Conservation (phyloP, 1,140 invertebrate species). For the Tetragonula clypearis region DNA sequence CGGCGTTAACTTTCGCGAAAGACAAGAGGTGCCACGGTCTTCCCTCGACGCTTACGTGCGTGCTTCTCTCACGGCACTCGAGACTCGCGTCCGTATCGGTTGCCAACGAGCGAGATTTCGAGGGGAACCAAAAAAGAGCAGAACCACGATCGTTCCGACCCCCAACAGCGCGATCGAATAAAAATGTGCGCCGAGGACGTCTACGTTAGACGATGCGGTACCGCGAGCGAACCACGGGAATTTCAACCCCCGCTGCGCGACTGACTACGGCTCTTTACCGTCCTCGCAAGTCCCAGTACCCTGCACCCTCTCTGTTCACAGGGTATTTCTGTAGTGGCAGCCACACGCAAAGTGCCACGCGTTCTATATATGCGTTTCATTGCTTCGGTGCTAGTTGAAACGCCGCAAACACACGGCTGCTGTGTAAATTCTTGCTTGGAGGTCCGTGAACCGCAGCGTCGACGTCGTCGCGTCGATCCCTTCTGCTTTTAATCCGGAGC, state of each 20-base stretch:
- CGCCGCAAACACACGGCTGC: not conserved
- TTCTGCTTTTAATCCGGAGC: not conserved
- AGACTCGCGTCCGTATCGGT: constrained; percentile 48
- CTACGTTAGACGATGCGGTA: constrained; percentile 28
- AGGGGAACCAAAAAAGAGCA: constrained; percentile 57
- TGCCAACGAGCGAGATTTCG: constrained; percentile 15
- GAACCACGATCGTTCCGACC: constrained; percentile 49
- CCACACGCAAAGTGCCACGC: constrained; percentile 69
- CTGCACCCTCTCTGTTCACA: constrained; percentile 32
- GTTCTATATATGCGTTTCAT: constrained; percentile 55
- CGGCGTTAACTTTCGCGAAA: constrained; percentile 10
- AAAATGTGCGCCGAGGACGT: constrained; percentile 60
- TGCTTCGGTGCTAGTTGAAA: not conserved
- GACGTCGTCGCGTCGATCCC: too few species aligned
- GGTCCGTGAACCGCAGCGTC: not conserved
- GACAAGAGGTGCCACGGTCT: not conserved
- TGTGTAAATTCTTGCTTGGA: constrained; percentile 37
- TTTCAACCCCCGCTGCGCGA: constrained; percentile 67
- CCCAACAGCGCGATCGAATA: constrained; percentile 74
- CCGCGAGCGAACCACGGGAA: constrained; percentile 56
- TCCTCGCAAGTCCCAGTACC: not conserved
- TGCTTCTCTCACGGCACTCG: constrained; percentile 73
- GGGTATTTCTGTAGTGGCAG: constrained; percentile 63
- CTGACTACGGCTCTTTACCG: constrained; percentile 7
- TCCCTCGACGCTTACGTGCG: not conserved